A percentile compares a stretch with the other conserved stretches of the same genome.
Conservation (phyloP, 2,888 invertebrate species). For the Harmothoe impar region DNA sequence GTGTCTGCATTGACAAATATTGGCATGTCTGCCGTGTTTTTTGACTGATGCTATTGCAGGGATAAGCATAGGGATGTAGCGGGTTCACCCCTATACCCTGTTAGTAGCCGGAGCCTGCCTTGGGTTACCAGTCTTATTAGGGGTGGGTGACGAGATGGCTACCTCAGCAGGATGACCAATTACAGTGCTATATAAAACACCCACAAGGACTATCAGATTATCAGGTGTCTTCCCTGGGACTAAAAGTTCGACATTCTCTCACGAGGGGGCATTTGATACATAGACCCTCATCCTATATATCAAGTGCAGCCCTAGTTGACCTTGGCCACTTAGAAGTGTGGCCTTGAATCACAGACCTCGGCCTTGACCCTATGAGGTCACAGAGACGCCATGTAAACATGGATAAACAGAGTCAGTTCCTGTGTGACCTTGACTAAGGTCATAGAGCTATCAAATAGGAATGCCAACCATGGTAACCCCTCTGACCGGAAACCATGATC, state of each 20-base stretch:
- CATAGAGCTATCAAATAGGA: background rate
- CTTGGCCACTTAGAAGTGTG: conserved; percentile 26
- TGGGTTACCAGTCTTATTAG: too few relatives aligned
- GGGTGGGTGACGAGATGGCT: too few relatives aligned
- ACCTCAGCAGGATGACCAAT: too few relatives aligned
- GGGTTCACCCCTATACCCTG: too few relatives aligned
- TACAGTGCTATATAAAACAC: too few relatives aligned
- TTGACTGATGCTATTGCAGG: too few relatives aligned
- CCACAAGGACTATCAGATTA: too few relatives aligned
- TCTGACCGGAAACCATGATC: background rate
- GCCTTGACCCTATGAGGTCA: background rate
- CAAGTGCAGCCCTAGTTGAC: background rate
- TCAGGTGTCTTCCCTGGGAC: too few relatives aligned
- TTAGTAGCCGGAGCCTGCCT: too few relatives aligned
- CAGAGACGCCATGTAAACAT: background rate
- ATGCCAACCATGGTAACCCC: background rate
- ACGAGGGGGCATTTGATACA: background rate
- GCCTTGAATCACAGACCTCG: background rate
- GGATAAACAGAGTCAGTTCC: background rate
- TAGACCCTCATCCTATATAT: background rate
- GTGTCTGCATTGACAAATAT: background rate
- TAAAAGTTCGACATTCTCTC: background rate
- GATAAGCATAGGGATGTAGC: too few relatives aligned
- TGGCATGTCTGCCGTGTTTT: too few relatives aligned
- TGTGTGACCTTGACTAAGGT: conserved; percentile 28